Evolutionary conservation across 1,140 invertebrate species (phyloP).

Genomic region (Drosophila obscura): DNA sequence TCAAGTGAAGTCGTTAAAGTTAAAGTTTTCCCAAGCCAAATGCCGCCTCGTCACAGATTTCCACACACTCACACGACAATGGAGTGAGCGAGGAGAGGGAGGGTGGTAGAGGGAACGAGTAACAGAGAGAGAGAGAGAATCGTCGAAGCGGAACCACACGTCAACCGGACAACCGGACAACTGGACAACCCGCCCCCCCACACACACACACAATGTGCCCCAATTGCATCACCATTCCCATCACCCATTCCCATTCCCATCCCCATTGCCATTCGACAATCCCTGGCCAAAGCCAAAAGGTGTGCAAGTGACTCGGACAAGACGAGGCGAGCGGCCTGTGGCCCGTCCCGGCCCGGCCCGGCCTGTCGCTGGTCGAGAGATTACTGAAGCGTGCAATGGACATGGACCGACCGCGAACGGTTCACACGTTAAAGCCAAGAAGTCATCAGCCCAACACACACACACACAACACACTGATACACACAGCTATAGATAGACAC

Average conservation of each 20-base stretch:
- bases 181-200: conserved; percentile 12
- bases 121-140: conserved; percentile 24
- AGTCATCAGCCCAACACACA: conserved; percentile 24
- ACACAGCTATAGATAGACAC: no score
- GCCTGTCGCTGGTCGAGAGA: conserved; percentile 14
- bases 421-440: conserved; percentile 63
- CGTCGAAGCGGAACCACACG: conserved; percentile 76
- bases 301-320: conserved; percentile 48
- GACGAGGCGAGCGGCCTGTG: not conserved
- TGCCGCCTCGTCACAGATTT: conserved; percentile 75
- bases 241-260: not conserved
- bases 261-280: no score
- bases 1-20: conserved; percentile 59
- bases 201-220: no score
- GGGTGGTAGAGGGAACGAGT: conserved; percentile 23
- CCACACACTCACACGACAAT: conserved; percentile 28
- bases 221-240: conserved; percentile 32
- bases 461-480: not conserved
- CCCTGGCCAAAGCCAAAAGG: conserved; percentile 25
- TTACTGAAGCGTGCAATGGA: conserved; percentile 74
- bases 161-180: conserved; percentile 66
- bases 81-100: not conserved
- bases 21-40: conserved; percentile 72
- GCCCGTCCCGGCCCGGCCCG: not conserved
- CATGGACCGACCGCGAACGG: conserved; percentile 47